Conservation (phyloP, 2,888 invertebrate species). For the Altica lythri region DNA sequence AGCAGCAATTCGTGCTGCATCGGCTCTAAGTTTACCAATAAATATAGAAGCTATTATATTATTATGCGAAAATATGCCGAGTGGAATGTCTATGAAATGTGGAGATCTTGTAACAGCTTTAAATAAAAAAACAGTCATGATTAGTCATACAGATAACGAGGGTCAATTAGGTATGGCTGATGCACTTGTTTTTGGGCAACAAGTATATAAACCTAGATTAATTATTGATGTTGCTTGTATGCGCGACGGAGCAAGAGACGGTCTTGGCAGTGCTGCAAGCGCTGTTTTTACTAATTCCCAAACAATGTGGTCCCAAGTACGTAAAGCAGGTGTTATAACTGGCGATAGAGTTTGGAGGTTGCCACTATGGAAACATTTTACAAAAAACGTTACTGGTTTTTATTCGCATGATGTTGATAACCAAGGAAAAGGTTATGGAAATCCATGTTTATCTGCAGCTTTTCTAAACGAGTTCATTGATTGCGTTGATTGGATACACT, state of each 20-base stretch:
- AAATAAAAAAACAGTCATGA: conserved; percentile 67
- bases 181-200: conserved; percentile 56
- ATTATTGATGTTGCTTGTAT: conserved; percentile 74
- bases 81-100: conserved; percentile 65
- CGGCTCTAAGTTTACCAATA: conserved; percentile 61
- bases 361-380: conserved; percentile 64
- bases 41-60: conserved; percentile 59
- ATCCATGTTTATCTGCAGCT: conserved; percentile 54
- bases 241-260: conserved; percentile 62
- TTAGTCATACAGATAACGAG: conserved; percentile 66
- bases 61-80: conserved; percentile 60
- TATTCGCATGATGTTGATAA: conserved; percentile 55
- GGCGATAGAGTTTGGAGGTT: conserved; percentile 69
- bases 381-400: conserved; percentile 56
- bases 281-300: conserved; percentile 63
- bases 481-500: conserved; percentile 64
- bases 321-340: conserved; percentile 61
- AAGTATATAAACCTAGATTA: conserved; percentile 62
- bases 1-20: conserved; percentile 60
- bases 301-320: conserved; percentile 59
- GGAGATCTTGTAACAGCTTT: conserved; percentile 57
- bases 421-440: conserved; percentile 52
- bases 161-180: conserved; percentile 54
- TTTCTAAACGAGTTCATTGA: conserved; percentile 62
- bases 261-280: conserved; percentile 61